Evolutionary conservation across 2,113 vertebrate genomes (phyloP).

Genomic region (Erythrocercus mccallii): DNA sequence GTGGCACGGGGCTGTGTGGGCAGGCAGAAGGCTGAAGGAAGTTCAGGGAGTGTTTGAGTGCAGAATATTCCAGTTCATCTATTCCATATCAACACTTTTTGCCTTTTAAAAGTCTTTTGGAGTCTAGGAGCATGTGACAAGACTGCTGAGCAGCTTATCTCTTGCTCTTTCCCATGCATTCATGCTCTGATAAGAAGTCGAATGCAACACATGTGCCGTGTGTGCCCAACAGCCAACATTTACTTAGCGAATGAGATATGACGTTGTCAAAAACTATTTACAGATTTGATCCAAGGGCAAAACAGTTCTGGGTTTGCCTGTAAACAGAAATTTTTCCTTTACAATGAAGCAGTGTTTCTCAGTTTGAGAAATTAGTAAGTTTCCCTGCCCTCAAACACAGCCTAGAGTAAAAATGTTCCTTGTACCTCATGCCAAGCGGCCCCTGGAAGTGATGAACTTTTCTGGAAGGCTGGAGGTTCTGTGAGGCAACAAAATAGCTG

Average conservation of each 20-base stretch:
- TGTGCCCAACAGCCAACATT: conserved; percentile 35
- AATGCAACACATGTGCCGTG: not conserved
- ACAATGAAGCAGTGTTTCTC: not conserved
- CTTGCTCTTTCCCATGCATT: not conserved
- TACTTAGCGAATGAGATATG: conserved; percentile 28
- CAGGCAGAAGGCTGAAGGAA: not conserved
- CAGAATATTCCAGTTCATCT: not conserved
- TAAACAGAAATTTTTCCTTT: not conserved
- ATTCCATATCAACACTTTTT: not conserved
- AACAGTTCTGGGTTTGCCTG: not conserved
- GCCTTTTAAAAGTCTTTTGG: conserved; percentile 52
- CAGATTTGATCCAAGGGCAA: conserved; percentile 38
- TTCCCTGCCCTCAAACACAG: not conserved
- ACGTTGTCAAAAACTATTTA: conserved; percentile 40
- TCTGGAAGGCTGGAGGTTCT: not conserved
- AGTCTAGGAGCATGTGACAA: not conserved
- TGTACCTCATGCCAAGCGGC: not conserved
- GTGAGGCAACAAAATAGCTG: not conserved
- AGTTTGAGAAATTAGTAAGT: not conserved
- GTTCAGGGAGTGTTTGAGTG: not conserved
- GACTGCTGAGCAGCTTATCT: conserved; percentile 48
- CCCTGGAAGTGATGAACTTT: not conserved
- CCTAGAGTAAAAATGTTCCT: not conserved
- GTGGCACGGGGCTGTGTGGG: accelerated
- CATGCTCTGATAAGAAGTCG: conserved; percentile 46